These are phyloP conservation scores for Xenopus laevis DNA, from an alignment of 2,113 vertebrate species.

Conservation along the genomic window DNA sequence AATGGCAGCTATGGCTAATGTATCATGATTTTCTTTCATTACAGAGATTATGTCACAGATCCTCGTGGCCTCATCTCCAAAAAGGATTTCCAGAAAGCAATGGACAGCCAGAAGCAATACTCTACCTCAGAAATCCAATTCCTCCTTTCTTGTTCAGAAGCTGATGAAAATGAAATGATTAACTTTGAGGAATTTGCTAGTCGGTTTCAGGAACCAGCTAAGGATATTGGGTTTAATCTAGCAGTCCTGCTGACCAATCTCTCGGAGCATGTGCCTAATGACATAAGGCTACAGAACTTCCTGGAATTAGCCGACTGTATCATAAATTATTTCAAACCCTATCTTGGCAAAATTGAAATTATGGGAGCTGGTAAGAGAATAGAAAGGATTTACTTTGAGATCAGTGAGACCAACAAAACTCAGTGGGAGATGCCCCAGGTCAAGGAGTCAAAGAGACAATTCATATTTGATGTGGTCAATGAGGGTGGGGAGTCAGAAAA, in stretches of 20 bases:
- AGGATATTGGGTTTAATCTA: constrained; percentile 94
- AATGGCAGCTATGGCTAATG: no score
- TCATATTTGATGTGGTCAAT: constrained; percentile 97
- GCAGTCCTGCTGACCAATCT: constrained; percentile 91
- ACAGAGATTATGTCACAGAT: constrained; percentile 84
- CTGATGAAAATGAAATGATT: constrained; percentile 96
- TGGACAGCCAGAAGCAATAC: constrained; percentile 97
- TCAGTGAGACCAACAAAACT: constrained; percentile 89
- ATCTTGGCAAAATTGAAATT: constrained; percentile 93
- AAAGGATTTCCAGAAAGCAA: constrained; percentile 96
- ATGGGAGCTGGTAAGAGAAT: constrained; percentile 87
- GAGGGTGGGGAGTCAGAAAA: constrained; percentile 91
- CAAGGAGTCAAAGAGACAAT: constrained; percentile 77
- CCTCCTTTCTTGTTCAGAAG: constrained; percentile 90
- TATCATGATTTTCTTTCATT: constrained; percentile 66
- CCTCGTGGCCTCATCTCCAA: constrained; percentile 93
- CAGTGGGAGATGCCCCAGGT: constrained; percentile 98
- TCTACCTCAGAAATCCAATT: constrained; percentile 87
- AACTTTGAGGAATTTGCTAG: constrained; percentile 88
- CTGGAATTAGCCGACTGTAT: constrained; percentile 84
- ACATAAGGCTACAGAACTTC: constrained; percentile 84
- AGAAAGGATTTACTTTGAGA: constrained; percentile 94
- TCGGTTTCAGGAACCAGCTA: constrained; percentile 90
- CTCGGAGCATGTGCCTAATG: constrained; percentile 89
- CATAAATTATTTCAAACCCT: constrained; percentile 89